phyloP scores from a whole-genome alignment of 2,888 invertebrate genomes.

The Aphidoletes aphidimyza region DNA sequence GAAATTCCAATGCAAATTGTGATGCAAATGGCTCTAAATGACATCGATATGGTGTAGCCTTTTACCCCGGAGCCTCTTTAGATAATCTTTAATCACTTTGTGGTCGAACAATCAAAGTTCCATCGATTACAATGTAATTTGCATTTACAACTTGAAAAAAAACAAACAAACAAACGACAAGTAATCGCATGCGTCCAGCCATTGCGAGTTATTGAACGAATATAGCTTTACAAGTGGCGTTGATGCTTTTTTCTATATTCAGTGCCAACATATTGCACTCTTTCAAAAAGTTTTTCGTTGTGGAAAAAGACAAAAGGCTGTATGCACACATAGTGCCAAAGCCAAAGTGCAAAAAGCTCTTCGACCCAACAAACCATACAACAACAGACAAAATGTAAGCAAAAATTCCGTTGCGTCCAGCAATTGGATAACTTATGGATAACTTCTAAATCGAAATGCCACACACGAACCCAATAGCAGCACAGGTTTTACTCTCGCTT shows the following conservation, averaged over 20 bases:
- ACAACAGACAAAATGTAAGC: background rate
- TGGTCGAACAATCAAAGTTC: background rate
- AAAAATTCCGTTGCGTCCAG: background rate
- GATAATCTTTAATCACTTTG: no score
- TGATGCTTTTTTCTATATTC: no score
- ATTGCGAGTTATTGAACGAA: no score
- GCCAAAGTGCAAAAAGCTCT: constrained; percentile 23
- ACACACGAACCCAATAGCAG: background rate
- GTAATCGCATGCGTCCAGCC: no score
- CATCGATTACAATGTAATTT: background rate
- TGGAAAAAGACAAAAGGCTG: background rate
- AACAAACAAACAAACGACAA: no score
- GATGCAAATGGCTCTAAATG: no score
- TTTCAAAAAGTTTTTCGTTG: background rate
- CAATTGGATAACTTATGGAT: no score
- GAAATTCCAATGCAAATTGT: no score
- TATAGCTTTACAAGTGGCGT: no score
- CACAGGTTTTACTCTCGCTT: no score
- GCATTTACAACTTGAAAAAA: background rate
- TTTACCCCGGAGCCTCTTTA: no score
- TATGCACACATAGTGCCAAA: background rate
- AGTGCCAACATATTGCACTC: background rate
- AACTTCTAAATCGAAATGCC: background rate
- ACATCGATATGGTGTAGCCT: no score
- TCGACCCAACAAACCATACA: background rate